Evolutionary conservation across 1,140 invertebrate genomes (phyloP), one percentile per base, ranked within the genome.

Genomic region (Eurosta solidaginis): DNA sequence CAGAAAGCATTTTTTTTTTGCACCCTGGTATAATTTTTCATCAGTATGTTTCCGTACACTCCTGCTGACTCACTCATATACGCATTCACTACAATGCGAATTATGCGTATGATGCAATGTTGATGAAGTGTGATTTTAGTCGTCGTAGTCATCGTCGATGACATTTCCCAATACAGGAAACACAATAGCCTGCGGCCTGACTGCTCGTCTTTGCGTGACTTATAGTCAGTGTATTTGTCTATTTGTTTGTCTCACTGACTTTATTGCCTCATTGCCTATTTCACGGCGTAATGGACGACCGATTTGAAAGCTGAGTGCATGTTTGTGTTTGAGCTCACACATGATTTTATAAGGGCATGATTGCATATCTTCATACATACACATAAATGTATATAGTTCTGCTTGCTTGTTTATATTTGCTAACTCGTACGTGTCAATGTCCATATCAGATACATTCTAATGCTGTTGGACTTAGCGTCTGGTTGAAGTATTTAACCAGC

Each of bases 261-360:
- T 59, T 22, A 59, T 36, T 59, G 52, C 29, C 52, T 59, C 52
- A 59, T 59, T 59, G 52, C 52, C 52, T 59, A 59, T 12, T 59
- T 59, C 33, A 36, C 27, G 52, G 29, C 52, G 52, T 33, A 10
- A 59, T 59, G n/a, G 52, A 29, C 27, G 12, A 4, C 20, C 27
- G 20, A 59, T 59, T 33, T 59, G 27, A 2, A 14, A n/a, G n/a
- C n/a, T n/a, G n/a, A n/a, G n/a, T n/a, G 14, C 27, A 59, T 33
- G 33, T 33, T 17, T 33, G 12, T 59, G n/a, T n/a, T n/a, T n/a
- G n/a, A n/a, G n/a, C n/a, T n/a, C n/a, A n/a, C n/a, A n/a, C n/a
- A n/a, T n/a, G n/a, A n/a, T n/a, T n/a, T n/a, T n/a, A n/a, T n/a
- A n/a, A n/a, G n/a, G n/a, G n/a, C n/a, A n/a, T n/a, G 52, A 17